phyloP scores from a whole-genome alignment of 2,797 vertebrate species.

The Onychomys torridus region DNA sequence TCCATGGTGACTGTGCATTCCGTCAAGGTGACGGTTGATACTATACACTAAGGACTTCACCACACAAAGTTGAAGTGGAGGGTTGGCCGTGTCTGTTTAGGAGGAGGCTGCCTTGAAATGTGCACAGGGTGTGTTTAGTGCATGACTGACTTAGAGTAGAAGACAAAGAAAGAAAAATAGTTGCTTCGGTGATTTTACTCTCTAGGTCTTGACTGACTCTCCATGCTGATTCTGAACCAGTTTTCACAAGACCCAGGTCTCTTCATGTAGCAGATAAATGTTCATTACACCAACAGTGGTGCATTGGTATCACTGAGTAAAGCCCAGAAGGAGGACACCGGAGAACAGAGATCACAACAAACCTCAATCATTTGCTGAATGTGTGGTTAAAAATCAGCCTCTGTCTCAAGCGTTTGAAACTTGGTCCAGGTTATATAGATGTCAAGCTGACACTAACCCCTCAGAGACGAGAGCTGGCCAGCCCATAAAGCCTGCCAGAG shows the following conservation, averaged over 20 bases:
- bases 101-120: not conserved
- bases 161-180: not conserved
- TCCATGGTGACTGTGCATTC: not conserved
- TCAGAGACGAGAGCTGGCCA: not conserved
- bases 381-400: not conserved
- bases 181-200: not conserved
- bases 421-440: not conserved
- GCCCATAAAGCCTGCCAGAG: not conserved
- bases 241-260: not conserved
- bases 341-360: fast-evolving
- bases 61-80: not conserved
- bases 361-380: not conserved
- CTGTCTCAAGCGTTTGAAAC: not conserved
- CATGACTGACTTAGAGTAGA: not conserved
- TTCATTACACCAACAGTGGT: not conserved
- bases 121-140: not conserved
- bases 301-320: fast-evolving
- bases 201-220: not conserved
- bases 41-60: not conserved
- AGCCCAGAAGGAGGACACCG: fast-evolving
- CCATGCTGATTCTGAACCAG: not conserved
- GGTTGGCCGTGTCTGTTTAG: not conserved
- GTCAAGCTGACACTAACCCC: slow-evolving; percentile 23
- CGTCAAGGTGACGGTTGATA: not conserved
- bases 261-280: no score